Conservation (phyloP, 2,113 vertebrate species). For the Polypterus bichir region DNA sequence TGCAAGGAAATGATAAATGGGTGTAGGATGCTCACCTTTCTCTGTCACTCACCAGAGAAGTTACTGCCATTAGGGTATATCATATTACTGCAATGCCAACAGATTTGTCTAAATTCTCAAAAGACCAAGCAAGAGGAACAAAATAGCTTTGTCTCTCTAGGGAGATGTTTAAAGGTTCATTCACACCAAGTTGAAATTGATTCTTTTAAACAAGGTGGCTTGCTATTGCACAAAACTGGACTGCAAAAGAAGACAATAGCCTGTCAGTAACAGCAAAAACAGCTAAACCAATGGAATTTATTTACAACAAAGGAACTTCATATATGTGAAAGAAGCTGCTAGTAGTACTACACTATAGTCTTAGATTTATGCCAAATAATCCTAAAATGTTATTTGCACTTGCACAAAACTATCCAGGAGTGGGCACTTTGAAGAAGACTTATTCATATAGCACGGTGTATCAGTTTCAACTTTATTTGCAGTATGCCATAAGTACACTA, state of each 20-base stretch:
- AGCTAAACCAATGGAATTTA: no score
- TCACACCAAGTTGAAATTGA: slow-evolving; percentile 27
- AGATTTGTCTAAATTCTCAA: background rate
- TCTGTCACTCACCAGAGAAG: slow-evolving; percentile 11
- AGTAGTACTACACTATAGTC: no score
- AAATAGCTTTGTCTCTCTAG: background rate
- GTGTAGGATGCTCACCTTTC: slow-evolving; percentile 2
- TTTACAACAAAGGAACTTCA: no score
- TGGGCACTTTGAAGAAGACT: no score
- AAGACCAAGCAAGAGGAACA: background rate
- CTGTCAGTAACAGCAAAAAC: slow-evolving; percentile 33
- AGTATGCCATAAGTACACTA: no score
- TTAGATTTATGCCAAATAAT: no score
- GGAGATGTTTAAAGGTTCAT: slow-evolving; percentile 17
- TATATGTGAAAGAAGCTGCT: no score
- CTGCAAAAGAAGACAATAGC: slow-evolving; percentile 40
- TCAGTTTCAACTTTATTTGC: no score
- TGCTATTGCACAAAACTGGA: slow-evolving; percentile 29
- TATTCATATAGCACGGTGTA: no score
- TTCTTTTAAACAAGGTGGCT: slow-evolving; percentile 28
- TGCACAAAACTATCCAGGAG: no score
- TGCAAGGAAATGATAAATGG: slow-evolving; percentile 2
- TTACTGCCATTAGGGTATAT: slow-evolving; percentile 13
- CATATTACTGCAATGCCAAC: slow-evolving; percentile 10
- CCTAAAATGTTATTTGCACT: no score